These are phyloP conservation scores for Pollenia griseotomentosa DNA, from an alignment of 2,888 invertebrate genomes.

Conservation along the genomic window DNA sequence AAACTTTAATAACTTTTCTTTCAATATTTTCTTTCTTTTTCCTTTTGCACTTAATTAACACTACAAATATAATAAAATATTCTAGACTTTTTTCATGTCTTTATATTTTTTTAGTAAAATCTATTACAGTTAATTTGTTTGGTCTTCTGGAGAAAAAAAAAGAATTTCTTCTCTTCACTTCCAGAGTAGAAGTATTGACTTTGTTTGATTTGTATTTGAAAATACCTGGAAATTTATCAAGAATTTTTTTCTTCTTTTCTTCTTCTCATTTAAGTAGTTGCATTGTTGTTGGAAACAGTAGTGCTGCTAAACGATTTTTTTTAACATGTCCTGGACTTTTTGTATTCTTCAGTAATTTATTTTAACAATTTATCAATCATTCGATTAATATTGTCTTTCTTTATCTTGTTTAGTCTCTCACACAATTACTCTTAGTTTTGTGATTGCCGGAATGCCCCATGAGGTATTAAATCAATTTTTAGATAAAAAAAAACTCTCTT, in stretches of 20 bases:
- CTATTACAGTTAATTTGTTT: conserved; percentile 39
- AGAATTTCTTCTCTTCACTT: background rate
- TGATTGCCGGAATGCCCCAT: background rate
- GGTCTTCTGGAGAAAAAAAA: background rate
- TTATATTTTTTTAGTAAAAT: background rate
- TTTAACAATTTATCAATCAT: conserved; percentile 36
- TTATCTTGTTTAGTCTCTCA: background rate
- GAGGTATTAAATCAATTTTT: background rate
- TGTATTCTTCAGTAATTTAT: background rate
- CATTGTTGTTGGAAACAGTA: background rate
- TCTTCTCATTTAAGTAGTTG: background rate
- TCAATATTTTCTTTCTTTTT: background rate
- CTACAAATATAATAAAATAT: conserved; percentile 58
- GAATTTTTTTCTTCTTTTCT: background rate
- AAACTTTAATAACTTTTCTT: conserved; percentile 11
- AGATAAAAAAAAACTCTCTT: background rate
- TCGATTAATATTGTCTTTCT: conserved; percentile 47
- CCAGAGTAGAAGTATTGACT: conserved; percentile 25
- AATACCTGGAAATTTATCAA: conserved; percentile 51
- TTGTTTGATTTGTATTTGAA: conserved; percentile 58
- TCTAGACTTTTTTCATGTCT: conserved; percentile 22
- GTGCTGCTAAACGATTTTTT: background rate
- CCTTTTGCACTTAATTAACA: conserved; percentile 43
- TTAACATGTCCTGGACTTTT: background rate
- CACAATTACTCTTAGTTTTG: background rate